Evolutionary conservation across 2,797 vertebrate species (phyloP), one percentile per base, ranked within the genome.

Genomic region (Syngnathus acus): DNA sequence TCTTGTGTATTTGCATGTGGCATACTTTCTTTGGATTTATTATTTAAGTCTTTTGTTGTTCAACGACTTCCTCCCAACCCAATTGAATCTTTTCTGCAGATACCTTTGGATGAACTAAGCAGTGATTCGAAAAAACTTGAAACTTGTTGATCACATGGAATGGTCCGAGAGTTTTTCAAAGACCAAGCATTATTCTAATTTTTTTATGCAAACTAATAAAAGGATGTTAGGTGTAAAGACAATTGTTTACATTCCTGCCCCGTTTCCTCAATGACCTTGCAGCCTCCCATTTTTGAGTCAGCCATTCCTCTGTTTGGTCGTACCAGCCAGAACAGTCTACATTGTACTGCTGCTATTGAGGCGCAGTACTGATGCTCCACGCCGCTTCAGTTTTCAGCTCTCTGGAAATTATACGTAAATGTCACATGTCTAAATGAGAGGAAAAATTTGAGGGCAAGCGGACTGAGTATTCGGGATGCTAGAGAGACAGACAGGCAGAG

Each of bases 301-400:
- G 84, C 85, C 82, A 82, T 88, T 88, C 83, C 76, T 85, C 74
- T 85, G 76, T 85, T 81, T 75, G 47, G 76, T 72, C 70, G 81
- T 80, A 84, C 84, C 80, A 82, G 81, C 89, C 89, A 89, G 90
- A 91, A 90, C 81, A 72, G 71, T 91, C 89, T 65, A 74, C 84
- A 88, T 91, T 90, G 90, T 91, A 53, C 77, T 73, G 74, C 57
- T 37, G 73, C 84, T 85, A 87, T 89, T 89, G 84, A 88, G 83
- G 78, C 83, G 65, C 67, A 47, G 78, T 72, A 78, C 80, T 54
- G 74, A 72, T 73, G 37, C 72, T 73, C 72, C 71, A 74, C 73
- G 66, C 65, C 68, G 70, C 78, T 85, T 83, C 77, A 72, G 63
- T 78, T 78, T 84, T 87, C 78, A 84, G 57, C 71, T 65, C 79